These are phyloP conservation scores for Eurytoma californica DNA, from an alignment of 2,888 invertebrate species.

Conservation along the genomic window DNA sequence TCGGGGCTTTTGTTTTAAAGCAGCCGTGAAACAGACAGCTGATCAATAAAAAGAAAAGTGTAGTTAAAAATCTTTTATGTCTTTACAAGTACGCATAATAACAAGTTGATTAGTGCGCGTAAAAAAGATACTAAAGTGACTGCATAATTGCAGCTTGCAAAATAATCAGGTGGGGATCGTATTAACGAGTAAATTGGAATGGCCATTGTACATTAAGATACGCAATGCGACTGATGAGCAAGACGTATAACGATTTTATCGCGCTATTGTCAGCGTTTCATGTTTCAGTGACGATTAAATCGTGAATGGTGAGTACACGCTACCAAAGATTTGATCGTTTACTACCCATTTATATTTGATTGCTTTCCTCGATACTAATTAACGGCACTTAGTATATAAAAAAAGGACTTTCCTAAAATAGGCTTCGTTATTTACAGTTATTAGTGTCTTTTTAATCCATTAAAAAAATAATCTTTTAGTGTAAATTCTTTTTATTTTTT, in stretches of 20 bases:
- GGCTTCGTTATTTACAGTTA: too few species aligned
- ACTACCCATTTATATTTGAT: slow-evolving; percentile 33
- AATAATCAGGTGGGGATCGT: not conserved
- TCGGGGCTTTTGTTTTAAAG: not conserved
- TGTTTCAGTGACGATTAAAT: slow-evolving; percentile 66
- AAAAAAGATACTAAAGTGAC: not conserved
- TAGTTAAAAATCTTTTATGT: not conserved
- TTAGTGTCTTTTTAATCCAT: too few species aligned
- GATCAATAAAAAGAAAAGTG: not conserved
- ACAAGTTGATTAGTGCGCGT: not conserved
- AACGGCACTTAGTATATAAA: not conserved
- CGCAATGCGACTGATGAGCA: slow-evolving; percentile 55
- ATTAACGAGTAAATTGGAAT: not conserved
- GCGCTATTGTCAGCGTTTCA: slow-evolving; percentile 65
- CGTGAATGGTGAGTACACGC: slow-evolving; percentile 63
- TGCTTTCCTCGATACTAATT: slow-evolving; percentile 32
- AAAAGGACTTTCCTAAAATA: not conserved
- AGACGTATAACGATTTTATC: slow-evolving; percentile 68
- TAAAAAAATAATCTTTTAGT: too few species aligned
- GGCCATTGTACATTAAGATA: slow-evolving; percentile 20
- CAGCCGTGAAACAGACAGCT: not conserved
- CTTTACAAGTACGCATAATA: not conserved
- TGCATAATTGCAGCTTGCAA: not conserved
- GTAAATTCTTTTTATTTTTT: too few species aligned
- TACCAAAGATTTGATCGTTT: slow-evolving; percentile 61